phyloP scores from a whole-genome alignment of 2,797 vertebrate species.

The Gymnothorax reevesii region DNA sequence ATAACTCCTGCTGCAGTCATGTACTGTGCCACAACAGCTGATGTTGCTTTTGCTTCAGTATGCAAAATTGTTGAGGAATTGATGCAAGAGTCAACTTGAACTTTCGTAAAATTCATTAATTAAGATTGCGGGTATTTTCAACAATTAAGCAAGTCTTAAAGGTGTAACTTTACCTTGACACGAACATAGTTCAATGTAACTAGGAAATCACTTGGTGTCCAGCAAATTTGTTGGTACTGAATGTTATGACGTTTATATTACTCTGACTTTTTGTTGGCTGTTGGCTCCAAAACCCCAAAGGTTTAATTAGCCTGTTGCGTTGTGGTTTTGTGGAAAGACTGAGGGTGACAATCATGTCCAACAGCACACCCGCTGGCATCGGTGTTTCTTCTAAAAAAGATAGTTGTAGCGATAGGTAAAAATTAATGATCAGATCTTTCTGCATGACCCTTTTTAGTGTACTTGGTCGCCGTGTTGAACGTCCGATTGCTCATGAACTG shows the following conservation, averaged over 20 bases:
- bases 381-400: no score
- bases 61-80: background rate
- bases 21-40: slow-evolving; percentile 37
- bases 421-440: no score
- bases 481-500: no score
- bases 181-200: background rate
- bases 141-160: background rate
- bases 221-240: background rate
- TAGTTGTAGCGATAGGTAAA: no score
- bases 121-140: background rate
- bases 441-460: no score
- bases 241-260: background rate
- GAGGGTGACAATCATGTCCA: background rate
- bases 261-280: background rate
- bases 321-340: background rate
- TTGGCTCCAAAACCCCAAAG: background rate
- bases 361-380: no score
- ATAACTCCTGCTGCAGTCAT: slow-evolving; percentile 37
- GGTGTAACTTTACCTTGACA: background rate
- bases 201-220: background rate
- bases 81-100: background rate
- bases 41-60: background rate
- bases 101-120: background rate
- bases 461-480: no score
- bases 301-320: background rate